A percentile compares a stretch with the other conserved stretches of the same genome.
These are phyloP conservation scores for Sturnira hondurensis DNA, from an alignment of 2,113 vertebrate species.

Conservation along the genomic window DNA sequence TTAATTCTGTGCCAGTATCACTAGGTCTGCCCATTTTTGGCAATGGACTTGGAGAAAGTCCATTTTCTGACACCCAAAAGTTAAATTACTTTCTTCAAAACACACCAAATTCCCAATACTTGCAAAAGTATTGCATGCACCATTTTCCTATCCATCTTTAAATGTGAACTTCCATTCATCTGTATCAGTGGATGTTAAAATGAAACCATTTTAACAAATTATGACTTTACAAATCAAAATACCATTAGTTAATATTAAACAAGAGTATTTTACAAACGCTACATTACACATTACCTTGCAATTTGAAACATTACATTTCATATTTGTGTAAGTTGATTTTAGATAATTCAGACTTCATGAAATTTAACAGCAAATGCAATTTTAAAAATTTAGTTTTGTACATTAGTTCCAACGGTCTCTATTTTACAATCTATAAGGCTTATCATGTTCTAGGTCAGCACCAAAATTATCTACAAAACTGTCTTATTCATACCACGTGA, in stretches of 20 bases:
- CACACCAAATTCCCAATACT: constrained; percentile 67
- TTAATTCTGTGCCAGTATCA: constrained; percentile 69
- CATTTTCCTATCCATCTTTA: constrained; percentile 67
- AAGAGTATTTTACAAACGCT: constrained; percentile 77
- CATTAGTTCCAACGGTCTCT: constrained; percentile 81
- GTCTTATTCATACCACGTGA: constrained; percentile 45
- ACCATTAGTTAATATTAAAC: constrained; percentile 73
- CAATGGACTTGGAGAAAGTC: constrained; percentile 80
- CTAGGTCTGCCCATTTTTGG: constrained; percentile 78
- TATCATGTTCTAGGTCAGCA: constrained; percentile 78
- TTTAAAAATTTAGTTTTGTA: constrained; percentile 79
- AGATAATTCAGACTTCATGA: constrained; percentile 75
- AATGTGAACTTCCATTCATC: constrained; percentile 78
- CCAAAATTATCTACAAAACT: constrained; percentile 74
- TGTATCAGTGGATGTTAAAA: constrained; percentile 74
- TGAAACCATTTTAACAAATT: constrained; percentile 78
- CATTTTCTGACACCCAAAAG: constrained; percentile 68
- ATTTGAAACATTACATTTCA: constrained; percentile 70
- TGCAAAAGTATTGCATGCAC: constrained; percentile 77
- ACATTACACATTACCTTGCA: constrained; percentile 73
- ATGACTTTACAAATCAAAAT: constrained; percentile 81
- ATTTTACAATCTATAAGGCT: constrained; percentile 81
- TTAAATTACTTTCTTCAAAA: constrained; percentile 69
- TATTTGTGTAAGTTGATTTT: constrained; percentile 71
- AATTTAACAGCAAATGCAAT: constrained; percentile 78